Evolutionary conservation across 1,140 invertebrate species (phyloP).

Genomic region (Aphaenogaster ashmeadi): DNA sequence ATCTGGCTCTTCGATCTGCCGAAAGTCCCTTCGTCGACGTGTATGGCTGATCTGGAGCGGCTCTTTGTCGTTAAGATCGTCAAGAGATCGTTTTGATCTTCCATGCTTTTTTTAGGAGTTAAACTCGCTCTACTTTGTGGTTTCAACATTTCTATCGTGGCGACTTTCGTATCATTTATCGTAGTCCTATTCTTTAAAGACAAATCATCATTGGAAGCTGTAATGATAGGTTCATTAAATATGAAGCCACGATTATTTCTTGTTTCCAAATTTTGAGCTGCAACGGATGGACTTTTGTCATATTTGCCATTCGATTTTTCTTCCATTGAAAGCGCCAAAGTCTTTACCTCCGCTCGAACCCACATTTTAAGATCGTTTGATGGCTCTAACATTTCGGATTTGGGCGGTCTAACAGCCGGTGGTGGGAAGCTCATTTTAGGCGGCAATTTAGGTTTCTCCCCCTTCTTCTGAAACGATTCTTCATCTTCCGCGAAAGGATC

Average conservation of each 20-base stretch:
- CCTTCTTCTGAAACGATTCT: slow-evolving; percentile 34
- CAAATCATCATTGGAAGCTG: not conserved
- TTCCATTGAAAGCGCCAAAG: slow-evolving; percentile 57
- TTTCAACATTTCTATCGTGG: slow-evolving; percentile 21
- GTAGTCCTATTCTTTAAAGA: not conserved
- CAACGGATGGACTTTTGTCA: slow-evolving; percentile 29
- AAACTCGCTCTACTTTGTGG: slow-evolving; percentile 1
- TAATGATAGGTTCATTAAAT: slow-evolving; percentile 13
- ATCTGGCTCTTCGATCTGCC: slow-evolving; percentile 80
- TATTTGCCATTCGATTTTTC: slow-evolving; percentile 25
- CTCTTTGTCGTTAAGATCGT: slow-evolving; percentile 82
- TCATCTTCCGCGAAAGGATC: slow-evolving; percentile 81
- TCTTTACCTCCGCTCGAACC: slow-evolving; percentile 79
- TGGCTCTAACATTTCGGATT: slow-evolving; percentile 75
- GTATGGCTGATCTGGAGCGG: slow-evolving; percentile 81
- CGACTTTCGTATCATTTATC: not conserved
- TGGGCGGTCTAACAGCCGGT: slow-evolving; percentile 63
- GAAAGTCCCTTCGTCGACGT: slow-evolving; percentile 80
- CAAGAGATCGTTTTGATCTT: slow-evolving; percentile 80
- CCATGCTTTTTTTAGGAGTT: slow-evolving; percentile 51
- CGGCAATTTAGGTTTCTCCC: slow-evolving; percentile 66
- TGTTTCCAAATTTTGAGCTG: not conserved
- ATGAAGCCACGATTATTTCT: not conserved
- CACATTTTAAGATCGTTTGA: slow-evolving; percentile 82
- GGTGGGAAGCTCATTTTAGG: slow-evolving; percentile 67